Evolutionary conservation across 2,797 vertebrate species (phyloP), one percentile per base, ranked within the genome.

Genomic region (Siniperca scherzeri): DNA sequence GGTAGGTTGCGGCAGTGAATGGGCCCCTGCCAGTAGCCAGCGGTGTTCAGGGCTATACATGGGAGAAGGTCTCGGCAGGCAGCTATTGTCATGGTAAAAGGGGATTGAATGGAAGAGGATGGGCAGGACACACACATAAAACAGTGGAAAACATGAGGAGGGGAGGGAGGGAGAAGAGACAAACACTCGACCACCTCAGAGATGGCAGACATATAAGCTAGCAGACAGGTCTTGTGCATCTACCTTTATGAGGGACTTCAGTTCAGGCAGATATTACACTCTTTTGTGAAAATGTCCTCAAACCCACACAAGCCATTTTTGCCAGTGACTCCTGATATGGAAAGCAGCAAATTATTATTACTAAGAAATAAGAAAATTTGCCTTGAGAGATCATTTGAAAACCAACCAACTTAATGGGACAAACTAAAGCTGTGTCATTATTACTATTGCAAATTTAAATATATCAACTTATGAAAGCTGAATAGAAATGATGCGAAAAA

Each of bases 1-100:
- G 80, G 70, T 76, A 74, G 87, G 80, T 89, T 86, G 80, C 74
- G 33, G 87, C 64, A 82, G 81, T 90, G 92, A 92, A 94, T 89
- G 65, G 90, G 84, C 79, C 74, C 82, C 90, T 89, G 92, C 88
- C 88, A 90, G 92, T 38, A 89, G 87, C 84, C 91, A 83, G 89
- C 70, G 65, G 92, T 90, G 91, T 89, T 83, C 81, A 38, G 77
- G 68, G 76, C 82, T 85, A 82, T 88, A 91, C 83, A 87, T 74
- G 83, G 89, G 85, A 88, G 88, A 88, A 66, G 56, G 86, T 90
- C 94, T 86, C 91, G 7, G 87, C 92, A 91, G 90, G 91, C 89
- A 70, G 80, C 91, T 66, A 89, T 95, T 95, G 92, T 94, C 70
- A 95, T 95, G 94, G 75, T 93, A 95, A 95, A 92, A 61, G 11